Base-by-base conservation (phyloP, 2,113 vertebrate species). In the Stegastes partitus region DNA sequence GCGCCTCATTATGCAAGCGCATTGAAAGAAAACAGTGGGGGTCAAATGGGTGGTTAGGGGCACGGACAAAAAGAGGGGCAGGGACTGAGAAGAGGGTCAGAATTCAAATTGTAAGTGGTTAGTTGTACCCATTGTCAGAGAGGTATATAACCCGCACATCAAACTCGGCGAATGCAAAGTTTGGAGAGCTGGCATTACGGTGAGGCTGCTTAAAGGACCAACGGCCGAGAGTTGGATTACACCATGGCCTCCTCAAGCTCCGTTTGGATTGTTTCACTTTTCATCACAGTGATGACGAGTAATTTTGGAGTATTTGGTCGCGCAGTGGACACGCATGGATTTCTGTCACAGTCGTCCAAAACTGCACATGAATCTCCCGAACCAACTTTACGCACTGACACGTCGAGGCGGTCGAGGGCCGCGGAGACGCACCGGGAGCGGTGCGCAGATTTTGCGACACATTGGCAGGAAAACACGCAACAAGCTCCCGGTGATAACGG, bases 1-100 rank as follows among this genome's bases (percentile, higher is more conserved):
- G 94, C 80, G 91, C 92, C 93, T 94, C 82, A 94, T 94, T 95
- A 94, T 95, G 93, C 93, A 91, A 74, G 79, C 83, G 85, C 92
- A 86, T 91, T 91, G 53, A 87, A 88, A 93, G 84, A 76, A 87
- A 79, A 79, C 82, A 18, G 25, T 44, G 83, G 93, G 94, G 91
- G 86, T 84, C 63, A 85, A 92, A 93, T 92, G 86, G 86, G 86
- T 85, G 73, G 82, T 88, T 80, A 76, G 78, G 78, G 74, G 74
- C 77, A 81, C 39, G 81, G 81, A 94, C 92, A 94, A 91, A 92
- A 90, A 90, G 75, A 81, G 80, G 91, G 92, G 91, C 91, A 92
- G 89, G 87, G 86, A 72, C 85, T 62, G 54, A 22, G 73, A 86
- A 59, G 77, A 76, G 86, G 83, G 68, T 8, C 68, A 73, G 74